Percentiles rank a stretch among this genome's conserved stretches.
Conservation (phyloP, 2,113 vertebrate species). For the Rhombomys opimus region DNA sequence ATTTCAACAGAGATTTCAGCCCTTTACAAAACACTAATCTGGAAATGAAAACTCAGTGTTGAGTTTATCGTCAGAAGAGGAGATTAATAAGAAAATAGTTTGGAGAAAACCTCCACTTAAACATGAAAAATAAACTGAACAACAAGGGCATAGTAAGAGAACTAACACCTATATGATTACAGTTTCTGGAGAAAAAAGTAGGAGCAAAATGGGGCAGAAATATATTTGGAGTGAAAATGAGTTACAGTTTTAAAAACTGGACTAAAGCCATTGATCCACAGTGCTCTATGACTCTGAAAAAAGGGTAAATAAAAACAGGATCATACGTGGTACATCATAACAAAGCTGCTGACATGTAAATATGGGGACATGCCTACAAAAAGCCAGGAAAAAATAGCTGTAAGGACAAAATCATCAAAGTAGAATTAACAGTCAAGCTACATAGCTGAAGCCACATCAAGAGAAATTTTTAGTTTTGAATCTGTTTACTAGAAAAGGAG, state of each 20-base stretch:
- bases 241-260: background rate
- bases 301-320: constrained; percentile 29
- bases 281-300: background rate
- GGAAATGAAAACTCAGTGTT: background rate
- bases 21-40: background rate
- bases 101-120: background rate
- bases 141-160: background rate
- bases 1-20: constrained; percentile 33
- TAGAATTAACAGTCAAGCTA: background rate
- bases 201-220: background rate
- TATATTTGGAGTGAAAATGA: background rate
- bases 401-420: background rate
- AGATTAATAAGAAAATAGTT: constrained; percentile 24
- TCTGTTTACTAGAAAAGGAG: background rate
- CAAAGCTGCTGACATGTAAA: background rate
- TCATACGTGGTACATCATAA: background rate
- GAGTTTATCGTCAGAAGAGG: constrained; percentile 5
- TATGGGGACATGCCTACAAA: background rate
- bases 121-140: background rate
- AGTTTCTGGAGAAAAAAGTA: background rate
- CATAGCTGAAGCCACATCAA: background rate
- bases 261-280: background rate
- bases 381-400: background rate
- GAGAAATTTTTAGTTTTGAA: constrained; percentile 4
- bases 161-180: background rate